Percentiles rank a stretch among this genome's conserved stretches.
Conservation (phyloP, 1,140 invertebrate genomes). For the Araneus ventricosus region DNA sequence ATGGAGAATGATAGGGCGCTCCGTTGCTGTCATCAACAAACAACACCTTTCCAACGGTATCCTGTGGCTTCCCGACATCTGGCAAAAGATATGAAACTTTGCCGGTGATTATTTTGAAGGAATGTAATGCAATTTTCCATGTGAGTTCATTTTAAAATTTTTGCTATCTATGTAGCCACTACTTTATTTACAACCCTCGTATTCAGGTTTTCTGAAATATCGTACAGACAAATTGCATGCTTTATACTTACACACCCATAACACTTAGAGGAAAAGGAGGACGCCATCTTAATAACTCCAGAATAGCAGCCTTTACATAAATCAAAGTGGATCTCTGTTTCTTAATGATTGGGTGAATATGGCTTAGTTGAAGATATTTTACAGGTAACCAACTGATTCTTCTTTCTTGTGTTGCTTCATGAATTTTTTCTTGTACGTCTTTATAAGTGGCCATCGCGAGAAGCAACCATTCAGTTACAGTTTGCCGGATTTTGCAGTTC, state of each 20-base stretch:
- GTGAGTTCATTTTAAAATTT: no score
- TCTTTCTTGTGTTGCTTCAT: background rate
- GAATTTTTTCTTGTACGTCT: background rate
- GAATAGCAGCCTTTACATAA: background rate
- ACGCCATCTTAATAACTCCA: constrained; percentile 19
- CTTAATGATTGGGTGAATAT: background rate
- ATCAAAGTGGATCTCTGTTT: background rate
- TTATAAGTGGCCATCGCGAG: constrained; percentile 3
- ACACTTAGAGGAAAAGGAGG: background rate
- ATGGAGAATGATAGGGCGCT: no score
- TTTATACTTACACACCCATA: constrained; percentile 6
- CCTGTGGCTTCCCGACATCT: no score
- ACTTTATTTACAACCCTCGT: no score
- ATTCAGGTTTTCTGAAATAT: background rate
- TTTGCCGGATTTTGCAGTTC: background rate
- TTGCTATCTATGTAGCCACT: no score
- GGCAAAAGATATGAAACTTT: no score
- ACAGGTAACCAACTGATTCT: background rate
- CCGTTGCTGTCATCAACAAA: no score
- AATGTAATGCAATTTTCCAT: no score
- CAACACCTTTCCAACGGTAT: no score
- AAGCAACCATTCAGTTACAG: background rate
- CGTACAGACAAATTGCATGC: background rate
- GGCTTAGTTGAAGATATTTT: background rate
- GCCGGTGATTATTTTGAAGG: no score